Evolutionary conservation across 37 sponge, comb jelly and placozoan species (phyloP), one percentile per base, ranked within the genome.

Genomic region (Cliona cf. orientalis): DNA sequence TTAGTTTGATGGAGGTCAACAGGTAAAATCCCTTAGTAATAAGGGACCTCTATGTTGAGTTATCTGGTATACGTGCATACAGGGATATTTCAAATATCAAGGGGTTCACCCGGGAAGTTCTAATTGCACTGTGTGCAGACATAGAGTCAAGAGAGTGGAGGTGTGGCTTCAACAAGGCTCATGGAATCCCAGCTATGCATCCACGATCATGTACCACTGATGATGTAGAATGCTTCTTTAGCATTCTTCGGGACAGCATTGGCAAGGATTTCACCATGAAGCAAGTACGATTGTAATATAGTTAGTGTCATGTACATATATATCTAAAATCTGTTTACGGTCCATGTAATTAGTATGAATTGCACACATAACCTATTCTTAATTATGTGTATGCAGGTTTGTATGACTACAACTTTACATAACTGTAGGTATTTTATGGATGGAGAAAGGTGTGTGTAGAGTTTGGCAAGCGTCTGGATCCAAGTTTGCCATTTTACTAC

Each of bases 401-500:
- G n/a, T n/a, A n/a, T n/a, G n/a, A n/a, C n/a, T n/a, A n/a, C n/a
- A n/a, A n/a, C n/a, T n/a, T n/a, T n/a, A n/a, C n/a, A n/a, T n/a
- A n/a, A n/a, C n/a, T 72, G n/a, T 22, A 72, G 73, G 73, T 72
- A 25, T 44, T 45, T n/a, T 72, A 44, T 72, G 73, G 73, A 25
- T 72, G 73, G 73, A 72, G 73, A 44, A 72, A 72, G 25, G 73
- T 72, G 25, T 34, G 35, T 44, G n/a, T 5, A 5, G 73, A 72
- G 33, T 72, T 72, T 72, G 6, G 22, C 28, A 72, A 72, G 53
- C 23, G 73, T 17, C 23, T 72, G 6, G 73, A 72, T 33, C 73
- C 73, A 45, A 53, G 44, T 25, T 44, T 72, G 19, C 73, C 53
- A 4, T 72, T 72, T 26, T 72, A 72, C 33, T 72, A 72, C 34